Conservation (phyloP, 1,140 invertebrate species). For the Helicoverpa zea region DNA sequence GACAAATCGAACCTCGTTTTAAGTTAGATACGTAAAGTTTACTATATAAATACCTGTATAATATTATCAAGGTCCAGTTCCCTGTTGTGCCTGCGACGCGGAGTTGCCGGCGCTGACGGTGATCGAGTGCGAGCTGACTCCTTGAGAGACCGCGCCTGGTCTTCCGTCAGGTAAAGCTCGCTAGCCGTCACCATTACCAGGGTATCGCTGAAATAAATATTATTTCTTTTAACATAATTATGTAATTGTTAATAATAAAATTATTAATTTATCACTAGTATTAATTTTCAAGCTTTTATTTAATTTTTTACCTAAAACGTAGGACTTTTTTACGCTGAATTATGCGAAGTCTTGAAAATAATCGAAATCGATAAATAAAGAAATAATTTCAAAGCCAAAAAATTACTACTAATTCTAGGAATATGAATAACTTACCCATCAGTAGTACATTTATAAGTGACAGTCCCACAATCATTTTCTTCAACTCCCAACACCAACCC, state of each 20-base stretch:
- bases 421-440: slow-evolving; percentile 77
- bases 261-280: no score
- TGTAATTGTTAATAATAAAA: no score
- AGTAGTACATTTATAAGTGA: slow-evolving; percentile 83
- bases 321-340: no score
- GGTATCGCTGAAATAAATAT: slow-evolving; percentile 70
- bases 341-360: no score
- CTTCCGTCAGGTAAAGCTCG: slow-evolving; percentile 84
- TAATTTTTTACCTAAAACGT: neutral
- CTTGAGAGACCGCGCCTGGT: slow-evolving; percentile 82
- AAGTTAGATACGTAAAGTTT: no score
- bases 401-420: neutral
- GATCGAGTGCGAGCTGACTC: slow-evolving; percentile 68
- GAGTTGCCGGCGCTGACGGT: slow-evolving; percentile 74
- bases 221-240: neutral
- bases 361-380: neutral
- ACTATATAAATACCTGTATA: slow-evolving; percentile 71
- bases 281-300: neutral
- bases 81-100: slow-evolving; percentile 75
- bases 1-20: no score
- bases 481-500: slow-evolving; percentile 81
- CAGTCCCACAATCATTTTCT: slow-evolving; percentile 78
- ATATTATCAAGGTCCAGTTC: slow-evolving; percentile 84
- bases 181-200: slow-evolving; percentile 81
- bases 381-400: neutral